These are phyloP conservation scores for Conger conger DNA, from an alignment of 2,113 vertebrate genomes.

Conservation along the genomic window DNA sequence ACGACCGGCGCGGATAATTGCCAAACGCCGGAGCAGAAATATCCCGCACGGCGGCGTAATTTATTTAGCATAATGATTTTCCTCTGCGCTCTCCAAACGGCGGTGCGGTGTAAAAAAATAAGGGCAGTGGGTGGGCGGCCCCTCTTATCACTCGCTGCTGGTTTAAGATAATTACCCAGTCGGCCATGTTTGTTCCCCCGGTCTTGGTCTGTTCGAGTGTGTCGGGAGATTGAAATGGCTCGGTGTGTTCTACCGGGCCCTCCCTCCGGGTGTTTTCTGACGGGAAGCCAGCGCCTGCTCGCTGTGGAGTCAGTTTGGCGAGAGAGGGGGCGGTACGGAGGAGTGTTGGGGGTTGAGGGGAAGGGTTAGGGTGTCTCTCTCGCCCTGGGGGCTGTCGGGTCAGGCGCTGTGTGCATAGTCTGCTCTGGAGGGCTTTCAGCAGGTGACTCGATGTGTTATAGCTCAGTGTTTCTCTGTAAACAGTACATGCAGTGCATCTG, in stretches of 20 bases:
- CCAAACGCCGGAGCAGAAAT: background rate
- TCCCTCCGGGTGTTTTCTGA: background rate
- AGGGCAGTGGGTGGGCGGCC: background rate
- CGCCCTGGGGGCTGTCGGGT: background rate
- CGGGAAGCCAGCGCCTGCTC: background rate
- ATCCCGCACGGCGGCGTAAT: background rate
- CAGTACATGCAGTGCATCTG: no score
- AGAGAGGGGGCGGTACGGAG: no score
- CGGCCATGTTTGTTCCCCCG: background rate
- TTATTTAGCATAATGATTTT: background rate
- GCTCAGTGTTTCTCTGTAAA: no score
- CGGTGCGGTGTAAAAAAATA: background rate
- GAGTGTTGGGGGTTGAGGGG: no score
- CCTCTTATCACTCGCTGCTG: background rate
- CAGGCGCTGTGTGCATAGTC: background rate
- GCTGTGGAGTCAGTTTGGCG: background rate
- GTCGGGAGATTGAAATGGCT: background rate
- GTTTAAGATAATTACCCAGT: background rate
- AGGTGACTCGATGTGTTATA: no score
- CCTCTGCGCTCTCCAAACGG: background rate
- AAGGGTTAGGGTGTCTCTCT: background rate
- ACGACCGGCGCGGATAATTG: background rate
- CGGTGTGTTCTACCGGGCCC: background rate
- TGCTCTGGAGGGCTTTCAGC: background rate
- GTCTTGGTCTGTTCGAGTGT: background rate